A percentile compares a stretch with the other conserved stretches of the same genome.
Conservation (phyloP, 1,140 invertebrate genomes). For the Halictus rubicundus region DNA sequence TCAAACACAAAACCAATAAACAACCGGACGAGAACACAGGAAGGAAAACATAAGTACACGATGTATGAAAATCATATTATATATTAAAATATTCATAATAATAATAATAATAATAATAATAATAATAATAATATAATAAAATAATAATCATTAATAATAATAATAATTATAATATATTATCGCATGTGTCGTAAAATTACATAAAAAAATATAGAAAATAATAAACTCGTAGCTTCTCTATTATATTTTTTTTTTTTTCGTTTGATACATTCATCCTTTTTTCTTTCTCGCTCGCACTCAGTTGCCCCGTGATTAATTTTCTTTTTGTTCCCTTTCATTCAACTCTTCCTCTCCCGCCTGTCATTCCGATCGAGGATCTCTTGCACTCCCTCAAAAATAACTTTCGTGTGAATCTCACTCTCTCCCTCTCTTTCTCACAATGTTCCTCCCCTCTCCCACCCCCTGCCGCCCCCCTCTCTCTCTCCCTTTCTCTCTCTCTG, state of each 20-base stretch:
- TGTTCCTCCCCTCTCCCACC: background rate
- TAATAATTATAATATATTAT: conserved; percentile 77
- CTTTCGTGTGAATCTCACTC: conserved; percentile 34
- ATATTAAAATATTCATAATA: conserved; percentile 80
- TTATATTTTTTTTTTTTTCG: conserved; percentile 44
- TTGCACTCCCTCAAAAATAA: conserved; percentile 52
- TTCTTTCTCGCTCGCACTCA: conserved; percentile 48
- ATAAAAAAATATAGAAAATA: conserved; percentile 81
- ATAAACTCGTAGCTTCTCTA: conserved; percentile 73
- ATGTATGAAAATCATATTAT: conserved; percentile 78
- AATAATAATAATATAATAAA: conserved; percentile 52
- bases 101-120: conserved; percentile 71
- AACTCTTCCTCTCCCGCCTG: background rate
- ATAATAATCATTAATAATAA: conserved; percentile 69
- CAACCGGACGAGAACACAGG: conserved; percentile 70
- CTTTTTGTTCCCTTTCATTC: conserved; percentile 35
- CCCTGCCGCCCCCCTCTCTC: background rate
- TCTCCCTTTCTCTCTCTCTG: conserved; percentile 28
- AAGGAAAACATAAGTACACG: conserved; percentile 74
- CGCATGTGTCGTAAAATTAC: conserved; percentile 78
- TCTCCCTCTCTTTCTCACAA: conserved; percentile 15
- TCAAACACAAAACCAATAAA: conserved; percentile 56
- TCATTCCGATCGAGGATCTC: background rate
- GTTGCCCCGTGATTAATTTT: conserved; percentile 46
- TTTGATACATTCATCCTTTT: conserved; percentile 38